Base-by-base conservation (phyloP, 1,140 invertebrate genomes). In the Cydia fagiglandana region DNA sequence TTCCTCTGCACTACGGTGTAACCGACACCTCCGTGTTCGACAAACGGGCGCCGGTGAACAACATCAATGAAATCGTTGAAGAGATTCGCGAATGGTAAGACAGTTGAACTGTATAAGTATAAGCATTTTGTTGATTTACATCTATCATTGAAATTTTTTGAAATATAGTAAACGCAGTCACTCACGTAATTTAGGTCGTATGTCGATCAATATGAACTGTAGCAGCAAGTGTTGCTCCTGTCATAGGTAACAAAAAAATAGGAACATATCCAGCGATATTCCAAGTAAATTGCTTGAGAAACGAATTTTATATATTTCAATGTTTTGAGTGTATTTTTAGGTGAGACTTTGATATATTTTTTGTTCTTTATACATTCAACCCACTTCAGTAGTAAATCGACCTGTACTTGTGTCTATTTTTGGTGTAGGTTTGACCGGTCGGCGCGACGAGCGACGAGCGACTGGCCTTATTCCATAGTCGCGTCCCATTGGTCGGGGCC, bases 1-100 rank as follows among this genome's bases (percentile, higher is more conserved):
- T 90, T 1, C 84, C 86, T 4, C 70, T 91, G 12, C 85, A 88
- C 76, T 91, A 91, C 77, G 88, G 89, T 15, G 85, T 90, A 20
- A 88, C 88, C 0, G 84, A 88, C 20, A 84, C 79, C 0, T 90
- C 89, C 0, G 88, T 91, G 20, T 91, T 91, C 70, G 88, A 89
- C 38, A 87, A 87, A 28, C 77, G 83, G 7, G 61, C 75, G 30
- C 83, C 83, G 0, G 76, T 81, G 24, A 41, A 76, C 15, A 74
- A 74, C 28, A 77, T 82, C 20, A 82, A 88, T 0, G 84, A 89
- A 0, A 81, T 88, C n/a, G 73, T 86, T 2, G 66, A 84, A 1
- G 80, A 86, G 0, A 77, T 82, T 13, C 6, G 80, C n/a, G 30
- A 79, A 13, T 91, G 88, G 89, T 91, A 73, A 73, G 76, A 76